Evolutionary conservation across 2,888 invertebrate species (phyloP).

Genomic region (Mesorhabditis spiculigera): DNA sequence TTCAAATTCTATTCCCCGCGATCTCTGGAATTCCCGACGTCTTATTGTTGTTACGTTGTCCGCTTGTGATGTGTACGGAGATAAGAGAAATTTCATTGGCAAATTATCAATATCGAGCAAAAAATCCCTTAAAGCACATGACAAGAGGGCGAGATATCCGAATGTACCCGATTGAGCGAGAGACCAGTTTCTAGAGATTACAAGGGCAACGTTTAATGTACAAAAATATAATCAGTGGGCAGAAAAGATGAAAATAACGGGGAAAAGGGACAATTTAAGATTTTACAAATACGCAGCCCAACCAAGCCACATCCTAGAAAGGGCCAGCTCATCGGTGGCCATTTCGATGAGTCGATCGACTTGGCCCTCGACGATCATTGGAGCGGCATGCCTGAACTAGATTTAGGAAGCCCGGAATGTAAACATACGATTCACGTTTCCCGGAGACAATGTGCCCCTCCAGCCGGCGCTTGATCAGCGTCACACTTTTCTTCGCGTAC

Average conservation of each 20-base stretch:
- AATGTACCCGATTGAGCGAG: too few species aligned
- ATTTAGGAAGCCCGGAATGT: conserved; percentile 7
- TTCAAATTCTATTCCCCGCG: too few species aligned
- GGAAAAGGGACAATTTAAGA: not conserved
- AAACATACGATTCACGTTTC: not conserved
- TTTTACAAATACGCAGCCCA: conserved; percentile 71
- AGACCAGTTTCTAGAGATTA: too few species aligned
- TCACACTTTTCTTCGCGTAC: conserved; percentile 17
- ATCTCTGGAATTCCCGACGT: too few species aligned
- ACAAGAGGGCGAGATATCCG: too few species aligned
- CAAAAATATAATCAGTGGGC: too few species aligned
- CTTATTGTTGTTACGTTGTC: too few species aligned
- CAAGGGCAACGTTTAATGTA: too few species aligned
- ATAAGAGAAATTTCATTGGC: too few species aligned
- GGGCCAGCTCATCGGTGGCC: conserved; percentile 80
- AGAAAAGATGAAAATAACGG: not conserved
- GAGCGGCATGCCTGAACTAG: conserved; percentile 15
- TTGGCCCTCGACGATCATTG: conserved; percentile 48
- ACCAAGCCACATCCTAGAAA: conserved; percentile 92
- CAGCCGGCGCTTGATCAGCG: conserved; percentile 78
- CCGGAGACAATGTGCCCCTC: conserved; percentile 68
- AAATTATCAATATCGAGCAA: too few species aligned
- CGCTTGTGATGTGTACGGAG: too few species aligned
- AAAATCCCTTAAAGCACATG: too few species aligned
- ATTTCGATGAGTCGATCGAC: conserved; percentile 85